A percentile compares a stretch with the other conserved stretches of the same genome.
These are phyloP conservation scores for Eupithecia centaureata DNA, from an alignment of 2,888 invertebrate genomes.

Conservation along the genomic window DNA sequence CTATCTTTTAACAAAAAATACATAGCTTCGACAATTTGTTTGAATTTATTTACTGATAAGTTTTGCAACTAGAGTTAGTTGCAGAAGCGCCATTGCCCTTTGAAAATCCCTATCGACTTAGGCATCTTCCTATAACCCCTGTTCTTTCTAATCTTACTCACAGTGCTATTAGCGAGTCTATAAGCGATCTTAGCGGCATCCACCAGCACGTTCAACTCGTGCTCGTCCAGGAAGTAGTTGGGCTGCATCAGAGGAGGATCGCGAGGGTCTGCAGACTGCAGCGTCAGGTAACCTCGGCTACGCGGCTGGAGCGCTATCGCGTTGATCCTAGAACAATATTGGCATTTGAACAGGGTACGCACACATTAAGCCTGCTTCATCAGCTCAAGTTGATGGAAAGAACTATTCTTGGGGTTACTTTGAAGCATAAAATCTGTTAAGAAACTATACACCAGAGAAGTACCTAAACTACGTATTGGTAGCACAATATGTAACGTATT, in stretches of 20 bases:
- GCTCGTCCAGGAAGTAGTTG: constrained; percentile 88
- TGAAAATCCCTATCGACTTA: no score
- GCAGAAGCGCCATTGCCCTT: no score
- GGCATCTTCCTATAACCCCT: no score
- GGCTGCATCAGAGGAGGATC: constrained; percentile 89
- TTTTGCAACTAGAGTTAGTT: no score
- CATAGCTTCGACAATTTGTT: no score
- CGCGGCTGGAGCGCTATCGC: constrained; percentile 87
- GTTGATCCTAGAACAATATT: constrained; percentile 69
- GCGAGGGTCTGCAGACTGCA: constrained; percentile 87
- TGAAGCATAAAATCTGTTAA: not conserved
- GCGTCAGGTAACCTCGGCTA: constrained; percentile 85
- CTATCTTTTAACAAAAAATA: no score
- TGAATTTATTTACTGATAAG: no score
- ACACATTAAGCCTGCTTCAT: not conserved
- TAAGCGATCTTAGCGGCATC: constrained; percentile 86
- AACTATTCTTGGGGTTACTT: not conserved
- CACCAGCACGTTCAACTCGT: constrained; percentile 86
- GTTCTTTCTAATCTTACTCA: constrained; percentile 57
- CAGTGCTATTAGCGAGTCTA: constrained; percentile 82
- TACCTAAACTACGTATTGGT: no score
- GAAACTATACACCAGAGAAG: no score
- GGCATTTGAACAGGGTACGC: not conserved
- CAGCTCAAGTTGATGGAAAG: not conserved
- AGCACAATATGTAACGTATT: no score